A percentile compares a stretch with the other conserved stretches of the same genome.
These are phyloP conservation scores for Calameuta idolon DNA, from an alignment of 2,888 invertebrate species.

Conservation along the genomic window DNA sequence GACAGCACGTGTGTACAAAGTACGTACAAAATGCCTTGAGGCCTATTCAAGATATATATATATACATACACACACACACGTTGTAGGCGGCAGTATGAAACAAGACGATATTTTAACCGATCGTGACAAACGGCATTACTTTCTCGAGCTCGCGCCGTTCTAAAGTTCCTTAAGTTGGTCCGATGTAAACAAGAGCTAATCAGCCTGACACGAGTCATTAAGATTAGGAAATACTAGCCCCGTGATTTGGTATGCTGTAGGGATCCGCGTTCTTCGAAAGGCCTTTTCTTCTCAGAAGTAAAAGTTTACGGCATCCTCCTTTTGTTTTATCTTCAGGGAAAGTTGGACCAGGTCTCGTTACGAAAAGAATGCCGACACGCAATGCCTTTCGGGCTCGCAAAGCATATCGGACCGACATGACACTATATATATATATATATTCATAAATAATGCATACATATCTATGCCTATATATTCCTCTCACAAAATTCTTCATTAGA, in stretches of 20 bases:
- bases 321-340: not conserved
- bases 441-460: not conserved
- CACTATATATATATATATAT: not conserved
- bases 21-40: not conserved
- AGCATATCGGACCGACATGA: not conserved
- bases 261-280: not conserved
- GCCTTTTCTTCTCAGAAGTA: conserved; percentile 5
- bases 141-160: not conserved
- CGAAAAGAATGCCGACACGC: not conserved
- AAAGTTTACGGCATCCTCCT: not conserved
- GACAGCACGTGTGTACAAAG: not conserved
- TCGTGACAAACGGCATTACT: conserved; percentile 8
- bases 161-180: conserved; percentile 26
- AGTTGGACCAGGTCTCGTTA: not conserved
- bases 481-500: not conserved
- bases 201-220: conserved; percentile 58
- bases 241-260: conserved; percentile 36
- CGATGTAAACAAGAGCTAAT: conserved; percentile 59
- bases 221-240: conserved; percentile 47
- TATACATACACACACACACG: no score
- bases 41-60: not conserved
- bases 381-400: not conserved
- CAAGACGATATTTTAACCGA: conserved; percentile 3
- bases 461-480: not conserved
- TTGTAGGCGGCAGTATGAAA: not conserved